Base-by-base conservation (phyloP, 2,113 vertebrate genomes). In the Aix galericulata region DNA sequence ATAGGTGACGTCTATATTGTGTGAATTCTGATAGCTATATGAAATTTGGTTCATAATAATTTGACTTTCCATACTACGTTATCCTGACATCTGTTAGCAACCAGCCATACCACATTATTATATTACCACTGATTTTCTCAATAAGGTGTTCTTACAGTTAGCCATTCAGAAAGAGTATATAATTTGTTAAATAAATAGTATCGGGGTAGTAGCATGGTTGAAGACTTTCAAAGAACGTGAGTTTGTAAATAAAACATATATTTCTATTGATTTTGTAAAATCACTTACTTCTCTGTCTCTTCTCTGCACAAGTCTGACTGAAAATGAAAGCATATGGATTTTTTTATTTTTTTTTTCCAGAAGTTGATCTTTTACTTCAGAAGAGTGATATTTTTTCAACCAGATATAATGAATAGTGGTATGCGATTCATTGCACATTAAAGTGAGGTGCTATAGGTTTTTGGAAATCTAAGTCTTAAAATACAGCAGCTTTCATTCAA, bases 341-440 rank as follows among this genome's bases (percentile, higher is more conserved):
- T 63, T 63, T 12, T 6, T 42, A 5, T 40, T 40, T 38, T 40
- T 40, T 11, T 85, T 74, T 71, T 6, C 0, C 0, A 59, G 17
- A 32, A 81, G 2, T 0, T 75, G 27, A 67, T 59, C 8, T 69
- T 55, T 26, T 52, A 11, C 16, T 53, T 26, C 27, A 48, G 20
- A 71, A 42, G 21, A 93, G 8, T 8, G 29, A 12, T 31, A 9
- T 74, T 69, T 82, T 76, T 53, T 22, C 40, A 58, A n/a, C 2
- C 8, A 36, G 29, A 11, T 42, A 20, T 36, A 75, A 86, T 29
- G 9, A 48, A 32, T 52, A 69, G 7, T 8, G 3, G 3, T n/a
- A 1, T 40, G 16, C 36, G 20, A 52, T 10, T 78, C 6, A 2
- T 22, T 23, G 27, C 27, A 40, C n/a, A 2, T 9, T 0, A 1